A percentile compares a stretch with the other conserved stretches of the same genome.
Conservation (phyloP, 2,113 vertebrate genomes). For the Myxocyprinus asiaticus region DNA sequence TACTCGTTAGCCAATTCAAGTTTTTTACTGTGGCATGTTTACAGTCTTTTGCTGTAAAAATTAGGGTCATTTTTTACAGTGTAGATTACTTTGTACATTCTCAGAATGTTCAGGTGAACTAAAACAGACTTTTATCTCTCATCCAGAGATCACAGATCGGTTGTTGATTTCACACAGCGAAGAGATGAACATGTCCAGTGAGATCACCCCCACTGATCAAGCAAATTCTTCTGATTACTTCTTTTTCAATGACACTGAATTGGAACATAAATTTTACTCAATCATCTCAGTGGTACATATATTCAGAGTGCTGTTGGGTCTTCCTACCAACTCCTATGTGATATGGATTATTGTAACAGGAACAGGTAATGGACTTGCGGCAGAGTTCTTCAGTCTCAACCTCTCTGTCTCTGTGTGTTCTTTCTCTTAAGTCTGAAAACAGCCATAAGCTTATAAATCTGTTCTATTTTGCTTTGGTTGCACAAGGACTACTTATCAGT, state of each 20-base stretch:
- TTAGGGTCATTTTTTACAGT: too few species aligned
- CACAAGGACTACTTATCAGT: not conserved
- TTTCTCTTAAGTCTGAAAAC: too few species aligned
- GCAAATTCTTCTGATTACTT: not conserved
- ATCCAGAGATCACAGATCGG: too few species aligned
- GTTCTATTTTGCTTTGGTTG: too few species aligned
- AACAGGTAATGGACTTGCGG: slow-evolving; percentile 1
- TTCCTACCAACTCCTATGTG: slow-evolving; percentile 31
- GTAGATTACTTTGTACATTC: too few species aligned
- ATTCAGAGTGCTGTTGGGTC: not conserved
- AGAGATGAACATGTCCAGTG: slow-evolving; percentile 34
- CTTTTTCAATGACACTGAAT: not conserved
- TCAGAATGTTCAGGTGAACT: too few species aligned
- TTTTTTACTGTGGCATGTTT: too few species aligned
- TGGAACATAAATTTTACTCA: not conserved
- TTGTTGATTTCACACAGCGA: not conserved
- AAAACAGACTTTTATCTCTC: too few species aligned
- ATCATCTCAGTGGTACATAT: not conserved
- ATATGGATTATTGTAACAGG: slow-evolving; percentile 1
- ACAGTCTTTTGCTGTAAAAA: too few species aligned
- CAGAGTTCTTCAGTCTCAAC: slow-evolving; percentile 1
- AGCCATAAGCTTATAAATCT: too few species aligned
- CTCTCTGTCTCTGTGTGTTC: not conserved
- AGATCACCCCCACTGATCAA: not conserved
- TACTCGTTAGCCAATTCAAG: too few species aligned